Conservation (phyloP, 92 coral and sea anemone genomes). For the Muricea muricata region DNA sequence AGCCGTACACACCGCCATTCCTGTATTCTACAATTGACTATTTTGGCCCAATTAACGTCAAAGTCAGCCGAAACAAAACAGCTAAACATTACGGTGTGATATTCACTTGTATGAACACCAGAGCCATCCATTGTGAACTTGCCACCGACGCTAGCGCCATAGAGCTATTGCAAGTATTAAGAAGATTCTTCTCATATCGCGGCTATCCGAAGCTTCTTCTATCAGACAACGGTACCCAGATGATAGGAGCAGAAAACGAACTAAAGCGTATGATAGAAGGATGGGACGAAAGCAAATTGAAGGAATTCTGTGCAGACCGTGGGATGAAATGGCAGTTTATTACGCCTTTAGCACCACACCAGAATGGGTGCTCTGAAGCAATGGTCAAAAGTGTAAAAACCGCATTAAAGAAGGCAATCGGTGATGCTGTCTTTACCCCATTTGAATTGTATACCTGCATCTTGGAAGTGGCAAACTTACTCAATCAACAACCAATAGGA, state of each 20-base stretch:
- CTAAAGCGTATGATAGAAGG: too few species aligned
- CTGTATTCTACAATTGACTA: too few species aligned
- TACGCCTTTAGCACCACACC: too few species aligned
- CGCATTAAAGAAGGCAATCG: constrained; percentile 61
- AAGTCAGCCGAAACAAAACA: too few species aligned
- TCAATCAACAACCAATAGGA: constrained; percentile 71
- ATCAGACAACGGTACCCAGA: constrained; percentile 15
- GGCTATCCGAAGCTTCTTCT: constrained; percentile 34
- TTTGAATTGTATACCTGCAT: constrained; percentile 66
- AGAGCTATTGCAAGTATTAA: too few species aligned
- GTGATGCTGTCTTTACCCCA: constrained; percentile 61
- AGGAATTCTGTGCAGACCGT: constrained; percentile 14
- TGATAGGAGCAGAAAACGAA: too few species aligned
- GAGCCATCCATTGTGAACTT: constrained; percentile 66
- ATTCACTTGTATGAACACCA: constrained; percentile 49
- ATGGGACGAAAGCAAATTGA: background rate
- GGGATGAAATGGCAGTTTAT: too few species aligned
- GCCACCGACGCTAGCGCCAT: too few species aligned
- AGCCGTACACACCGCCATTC: too few species aligned
- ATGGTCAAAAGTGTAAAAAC: constrained; percentile 36
- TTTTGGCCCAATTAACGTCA: too few species aligned
- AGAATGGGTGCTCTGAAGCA: constrained; percentile 58
- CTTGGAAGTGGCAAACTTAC: constrained; percentile 59
- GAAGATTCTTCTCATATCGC: constrained; percentile 57
- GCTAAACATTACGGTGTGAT: too few species aligned